phyloP scores from a whole-genome alignment of 1,140 invertebrate genomes.

The Scylla paramamosain region DNA sequence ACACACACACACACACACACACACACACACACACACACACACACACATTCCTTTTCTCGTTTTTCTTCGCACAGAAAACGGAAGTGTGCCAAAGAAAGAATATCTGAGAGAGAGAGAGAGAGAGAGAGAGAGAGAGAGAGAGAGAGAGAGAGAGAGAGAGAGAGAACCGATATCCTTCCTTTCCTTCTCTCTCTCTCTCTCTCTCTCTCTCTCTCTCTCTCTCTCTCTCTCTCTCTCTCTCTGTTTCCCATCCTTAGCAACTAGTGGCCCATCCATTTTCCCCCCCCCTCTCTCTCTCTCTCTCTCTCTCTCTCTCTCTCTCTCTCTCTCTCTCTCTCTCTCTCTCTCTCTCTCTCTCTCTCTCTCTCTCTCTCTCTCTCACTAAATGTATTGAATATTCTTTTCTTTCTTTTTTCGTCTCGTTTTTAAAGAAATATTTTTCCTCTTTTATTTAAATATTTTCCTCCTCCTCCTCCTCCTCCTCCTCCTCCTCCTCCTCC shows the following conservation, averaged over 20 bases:
- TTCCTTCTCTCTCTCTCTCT: background rate
- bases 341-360: constrained; percentile 22
- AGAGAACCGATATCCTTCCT: no score
- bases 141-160: background rate
- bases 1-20: no score
- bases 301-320: background rate
- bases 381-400: no score
- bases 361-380: constrained; percentile 54
- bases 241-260: background rate
- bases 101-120: background rate
- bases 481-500: constrained; percentile 3
- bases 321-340: constrained; percentile 54
- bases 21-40: no score
- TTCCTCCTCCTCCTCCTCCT: background rate
- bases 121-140: no score
- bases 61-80: no score
- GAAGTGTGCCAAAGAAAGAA: background rate
- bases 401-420: background rate
- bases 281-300: background rate
- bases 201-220: background rate
- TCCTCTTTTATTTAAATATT: background rate
- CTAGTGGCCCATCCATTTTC: no score
- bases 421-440: no score
- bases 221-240: background rate
- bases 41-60: no score